Percentiles rank a stretch among this genome's conserved stretches.
Evolutionary conservation across 2,888 invertebrate species (phyloP).

Genomic region (Sclerodermus sp.): DNA sequence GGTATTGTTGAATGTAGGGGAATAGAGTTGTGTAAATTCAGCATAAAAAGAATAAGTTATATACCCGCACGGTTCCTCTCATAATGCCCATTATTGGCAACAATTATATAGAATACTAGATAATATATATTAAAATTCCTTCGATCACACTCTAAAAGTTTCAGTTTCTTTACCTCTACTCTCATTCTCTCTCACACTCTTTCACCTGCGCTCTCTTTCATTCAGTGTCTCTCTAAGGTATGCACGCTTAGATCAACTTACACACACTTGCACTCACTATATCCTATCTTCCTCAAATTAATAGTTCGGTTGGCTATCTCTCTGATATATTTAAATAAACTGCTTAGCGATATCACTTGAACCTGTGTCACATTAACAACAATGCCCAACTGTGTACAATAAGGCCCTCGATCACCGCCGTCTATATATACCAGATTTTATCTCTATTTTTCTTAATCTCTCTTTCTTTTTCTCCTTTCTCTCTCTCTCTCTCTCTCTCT

Average conservation of each 20-base stretch:
- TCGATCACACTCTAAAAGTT: constrained; percentile 10
- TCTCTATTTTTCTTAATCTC: constrained; percentile 21
- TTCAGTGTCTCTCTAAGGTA: too few relatives aligned
- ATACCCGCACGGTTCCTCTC: constrained; percentile 50
- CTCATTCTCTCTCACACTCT: too few relatives aligned
- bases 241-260: too few relatives aligned
- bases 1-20: not conserved
- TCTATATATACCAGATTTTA: too few relatives aligned
- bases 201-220: too few relatives aligned
- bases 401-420: constrained; percentile 44
- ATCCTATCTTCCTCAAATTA: too few relatives aligned
- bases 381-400: constrained; percentile 57
- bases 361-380: constrained; percentile 51
- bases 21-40: constrained; percentile 28
- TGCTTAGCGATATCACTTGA: constrained; percentile 48
- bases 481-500: constrained; percentile 10
- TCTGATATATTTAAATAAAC: constrained; percentile 45
- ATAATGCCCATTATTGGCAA: constrained; percentile 57
- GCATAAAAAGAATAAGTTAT: constrained; percentile 47
- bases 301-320: constrained; percentile 12
- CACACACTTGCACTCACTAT: too few relatives aligned
- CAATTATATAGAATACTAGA: constrained; percentile 54
- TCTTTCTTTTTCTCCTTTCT: constrained; percentile 31
- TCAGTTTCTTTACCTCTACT: too few relatives aligned
- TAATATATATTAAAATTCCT: constrained; percentile 51